Evolutionary conservation across 2,797 vertebrate genomes (phyloP), one percentile per base, ranked within the genome.

Genomic region (Diceros bicornis): DNA sequence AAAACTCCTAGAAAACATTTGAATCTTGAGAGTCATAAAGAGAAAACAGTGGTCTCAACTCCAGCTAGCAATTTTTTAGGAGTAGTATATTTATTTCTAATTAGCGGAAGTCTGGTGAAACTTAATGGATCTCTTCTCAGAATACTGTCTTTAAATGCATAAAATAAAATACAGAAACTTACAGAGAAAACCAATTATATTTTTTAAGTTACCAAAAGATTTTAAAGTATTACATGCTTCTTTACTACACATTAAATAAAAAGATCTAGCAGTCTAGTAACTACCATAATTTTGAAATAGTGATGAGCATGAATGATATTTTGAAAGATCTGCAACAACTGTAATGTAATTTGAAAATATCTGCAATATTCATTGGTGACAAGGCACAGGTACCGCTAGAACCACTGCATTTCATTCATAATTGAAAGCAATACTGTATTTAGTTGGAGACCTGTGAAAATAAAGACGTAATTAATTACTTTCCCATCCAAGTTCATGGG

Each of bases 401-500:
- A 90, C 13, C 8, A 61, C 78, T 12, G 7, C 2, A 23, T 29
- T 32, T 62, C 20, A 57, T 37, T 84, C 62, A 27, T 2, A 74
- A n/a, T 27, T 2, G 44, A 79, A 92, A 84, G 41, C 93, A 91
- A 96, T 10, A 47, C 12, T 29, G 44, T 25, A 71, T 47, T 94
- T 27, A 64, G 41, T 21, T 74, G 64, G 41, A 81, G 29, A 88
- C 77, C 27, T 62, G 21, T 59, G 37, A 83, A 97, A 94, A 95
- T 32, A 74, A 57, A 90, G 75, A 44, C 29, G 59, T 1, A 37
- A 72, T 69, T 90, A 37, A 55, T 47, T 72, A 79, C 59, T 29
- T 92, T 81, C 61, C 66, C 66, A 82, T 59, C 74, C 52, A 61
- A 78, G 74, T 64, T 88, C 71, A 41, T 1, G 18, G 55, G 16